A percentile compares a stretch with the other conserved stretches of the same genome.
These are phyloP conservation scores for Apeltes quadracus DNA, from an alignment of 2,113 vertebrate species.

Conservation along the genomic window DNA sequence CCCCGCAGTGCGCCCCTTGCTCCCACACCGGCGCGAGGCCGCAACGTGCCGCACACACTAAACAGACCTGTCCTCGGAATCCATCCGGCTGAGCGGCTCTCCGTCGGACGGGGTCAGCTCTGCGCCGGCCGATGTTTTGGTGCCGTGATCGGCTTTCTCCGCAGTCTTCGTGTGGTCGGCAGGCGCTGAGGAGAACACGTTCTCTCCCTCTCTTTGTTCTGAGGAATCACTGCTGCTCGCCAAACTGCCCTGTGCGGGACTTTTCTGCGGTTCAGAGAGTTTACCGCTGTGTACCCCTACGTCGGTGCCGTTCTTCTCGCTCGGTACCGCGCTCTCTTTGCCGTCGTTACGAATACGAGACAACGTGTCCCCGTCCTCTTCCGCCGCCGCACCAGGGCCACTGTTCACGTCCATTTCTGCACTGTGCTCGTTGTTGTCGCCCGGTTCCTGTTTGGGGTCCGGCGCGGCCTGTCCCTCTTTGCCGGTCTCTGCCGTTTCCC, in stretches of 20 bases:
- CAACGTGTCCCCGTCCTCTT: conserved; percentile 16
- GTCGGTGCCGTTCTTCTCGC: neutral
- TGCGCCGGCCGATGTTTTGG: conserved; percentile 74
- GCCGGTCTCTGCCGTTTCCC: conserved; percentile 42
- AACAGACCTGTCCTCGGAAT: conserved; percentile 95
- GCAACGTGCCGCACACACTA: neutral
- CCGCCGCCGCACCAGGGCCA: conserved; percentile 33
- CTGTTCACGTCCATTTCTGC: conserved; percentile 62
- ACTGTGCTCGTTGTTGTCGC: conserved; percentile 62
- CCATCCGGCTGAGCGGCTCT: conserved; percentile 94
- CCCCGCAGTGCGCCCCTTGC: neutral
- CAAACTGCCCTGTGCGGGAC: conserved; percentile 65
- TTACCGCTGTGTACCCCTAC: conserved; percentile 23
- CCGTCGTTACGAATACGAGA: neutral
- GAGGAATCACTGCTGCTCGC: conserved; percentile 59
- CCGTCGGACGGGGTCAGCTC: conserved; percentile 86
- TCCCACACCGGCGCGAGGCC: conserved; percentile 1
- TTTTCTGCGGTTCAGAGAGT: conserved; percentile 54
- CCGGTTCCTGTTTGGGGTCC: conserved; percentile 76
- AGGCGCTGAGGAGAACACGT: conserved; percentile 64
- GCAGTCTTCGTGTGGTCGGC: conserved; percentile 53
- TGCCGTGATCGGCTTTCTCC: conserved; percentile 59
- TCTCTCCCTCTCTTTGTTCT: conserved; percentile 81
- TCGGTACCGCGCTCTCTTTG: conserved; percentile 12
- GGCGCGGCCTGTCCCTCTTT: conserved; percentile 68